phyloP scores from a whole-genome alignment of 2,888 invertebrate species.

The Reticulitermes lucifugus region DNA sequence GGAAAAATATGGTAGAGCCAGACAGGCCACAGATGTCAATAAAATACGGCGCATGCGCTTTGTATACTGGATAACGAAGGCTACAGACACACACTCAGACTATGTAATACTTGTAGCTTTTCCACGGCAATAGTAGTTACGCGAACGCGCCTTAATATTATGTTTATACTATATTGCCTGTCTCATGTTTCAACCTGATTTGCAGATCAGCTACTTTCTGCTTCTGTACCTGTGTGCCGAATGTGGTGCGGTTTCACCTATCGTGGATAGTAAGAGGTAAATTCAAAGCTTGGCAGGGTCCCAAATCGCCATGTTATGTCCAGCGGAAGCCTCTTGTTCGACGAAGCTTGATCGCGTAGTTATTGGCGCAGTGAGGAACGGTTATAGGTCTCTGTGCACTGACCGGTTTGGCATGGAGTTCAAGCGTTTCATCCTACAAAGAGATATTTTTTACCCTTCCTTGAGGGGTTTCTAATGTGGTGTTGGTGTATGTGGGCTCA shows the following conservation, averaged over 20 bases:
- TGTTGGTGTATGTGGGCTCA: not conserved
- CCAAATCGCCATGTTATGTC: constrained; percentile 10
- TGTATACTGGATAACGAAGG: no score
- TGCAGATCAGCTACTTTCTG: not conserved
- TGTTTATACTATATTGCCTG: no score
- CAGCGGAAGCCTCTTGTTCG: not conserved
- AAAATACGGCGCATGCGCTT: no score
- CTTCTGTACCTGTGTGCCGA: not conserved
- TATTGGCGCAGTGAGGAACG: constrained; percentile 4
- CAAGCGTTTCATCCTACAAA: not conserved
- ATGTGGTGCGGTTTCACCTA: not conserved
- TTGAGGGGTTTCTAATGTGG: not conserved
- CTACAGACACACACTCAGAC: no score
- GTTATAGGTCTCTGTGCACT: not conserved
- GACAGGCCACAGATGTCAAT: no score
- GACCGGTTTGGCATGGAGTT: not conserved
- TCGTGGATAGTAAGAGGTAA: not conserved
- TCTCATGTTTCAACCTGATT: not conserved
- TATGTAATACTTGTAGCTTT: no score
- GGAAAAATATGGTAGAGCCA: no score
- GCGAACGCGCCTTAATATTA: no score
- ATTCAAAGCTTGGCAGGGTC: not conserved
- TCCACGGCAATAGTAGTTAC: no score
- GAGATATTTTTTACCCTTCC: not conserved
- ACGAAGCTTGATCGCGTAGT: constrained; percentile 3